These are phyloP conservation scores for Melieria picta DNA, from an alignment of 2,888 invertebrate species.

Conservation along the genomic window DNA sequence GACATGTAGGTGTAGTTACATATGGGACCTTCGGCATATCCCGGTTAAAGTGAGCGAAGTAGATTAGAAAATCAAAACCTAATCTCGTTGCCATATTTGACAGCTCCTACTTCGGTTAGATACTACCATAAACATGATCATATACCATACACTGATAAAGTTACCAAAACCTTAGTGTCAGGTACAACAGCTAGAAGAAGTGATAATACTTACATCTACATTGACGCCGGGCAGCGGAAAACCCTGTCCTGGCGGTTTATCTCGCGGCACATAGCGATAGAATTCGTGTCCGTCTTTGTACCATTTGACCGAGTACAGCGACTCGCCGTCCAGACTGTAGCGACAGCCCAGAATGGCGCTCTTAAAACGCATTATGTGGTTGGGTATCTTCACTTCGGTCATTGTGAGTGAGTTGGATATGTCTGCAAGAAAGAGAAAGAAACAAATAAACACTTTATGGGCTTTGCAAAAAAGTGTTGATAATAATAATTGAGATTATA, in stretches of 20 bases:
- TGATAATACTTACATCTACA: conserved; percentile 80
- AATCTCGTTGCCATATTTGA: too few relatives aligned
- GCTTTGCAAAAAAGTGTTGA: background rate
- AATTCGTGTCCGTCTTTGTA: conserved; percentile 91
- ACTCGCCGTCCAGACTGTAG: conserved; percentile 84
- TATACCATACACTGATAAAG: too few relatives aligned
- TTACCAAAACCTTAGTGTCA: too few relatives aligned
- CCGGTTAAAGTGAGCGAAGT: too few relatives aligned
- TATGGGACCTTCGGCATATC: too few relatives aligned
- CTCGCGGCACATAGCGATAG: conserved; percentile 85
- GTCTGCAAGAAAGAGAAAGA: conserved; percentile 57
- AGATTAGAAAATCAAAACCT: too few relatives aligned
- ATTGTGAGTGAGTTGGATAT: conserved; percentile 73
- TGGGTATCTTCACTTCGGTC: conserved; percentile 82
- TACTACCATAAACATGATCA: too few relatives aligned
- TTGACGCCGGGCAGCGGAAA: conserved; percentile 83
- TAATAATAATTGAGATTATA: background rate
- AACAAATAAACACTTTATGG: background rate
- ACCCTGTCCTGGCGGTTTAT: conserved; percentile 82
- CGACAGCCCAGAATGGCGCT: conserved; percentile 82
- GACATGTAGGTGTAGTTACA: too few relatives aligned
- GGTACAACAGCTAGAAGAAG: too few relatives aligned
- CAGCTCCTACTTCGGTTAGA: too few relatives aligned
- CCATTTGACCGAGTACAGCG: conserved; percentile 90
- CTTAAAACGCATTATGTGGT: conserved; percentile 82